A percentile compares a stretch with the other conserved stretches of the same genome.
phyloP scores from a whole-genome alignment of 2,113 vertebrate species.

The Microtus montanus region DNA sequence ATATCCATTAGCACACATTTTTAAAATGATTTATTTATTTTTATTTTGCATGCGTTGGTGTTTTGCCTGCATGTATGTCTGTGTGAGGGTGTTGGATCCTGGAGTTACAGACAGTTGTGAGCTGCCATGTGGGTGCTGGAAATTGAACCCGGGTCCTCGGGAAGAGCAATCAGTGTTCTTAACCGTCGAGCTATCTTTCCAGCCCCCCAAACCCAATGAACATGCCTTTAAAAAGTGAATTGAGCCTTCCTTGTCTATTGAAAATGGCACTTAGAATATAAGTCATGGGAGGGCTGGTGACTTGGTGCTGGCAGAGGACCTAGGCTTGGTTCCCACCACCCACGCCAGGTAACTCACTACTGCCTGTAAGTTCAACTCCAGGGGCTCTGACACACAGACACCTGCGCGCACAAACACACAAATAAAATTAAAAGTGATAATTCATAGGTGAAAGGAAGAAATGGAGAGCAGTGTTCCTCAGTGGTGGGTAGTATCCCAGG shows the following conservation, averaged over 20 bases:
- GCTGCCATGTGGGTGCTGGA: background rate
- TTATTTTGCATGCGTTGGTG: background rate
- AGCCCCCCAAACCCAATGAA: background rate
- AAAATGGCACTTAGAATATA: conserved; percentile 60
- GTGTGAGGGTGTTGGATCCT: background rate
- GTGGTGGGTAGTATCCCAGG: background rate
- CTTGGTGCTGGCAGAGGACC: background rate
- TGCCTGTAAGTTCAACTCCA: background rate
- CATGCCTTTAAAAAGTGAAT: background rate
- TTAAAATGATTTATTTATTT: background rate
- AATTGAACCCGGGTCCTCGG: background rate
- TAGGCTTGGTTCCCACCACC: background rate
- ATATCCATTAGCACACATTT: background rate
- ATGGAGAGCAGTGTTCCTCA: background rate
- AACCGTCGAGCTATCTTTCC: background rate
- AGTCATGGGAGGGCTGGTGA: background rate
- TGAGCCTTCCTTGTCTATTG: conserved; percentile 7
- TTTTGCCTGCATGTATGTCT: background rate
- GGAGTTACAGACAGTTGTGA: background rate
- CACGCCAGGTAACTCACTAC: background rate
- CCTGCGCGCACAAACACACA: too few relatives aligned
- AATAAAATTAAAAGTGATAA: background rate
- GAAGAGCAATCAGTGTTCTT: background rate
- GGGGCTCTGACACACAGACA: background rate
- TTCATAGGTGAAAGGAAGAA: background rate